Conservation (phyloP, 2,888 invertebrate species). For the Drosophila villosipedis region DNA sequence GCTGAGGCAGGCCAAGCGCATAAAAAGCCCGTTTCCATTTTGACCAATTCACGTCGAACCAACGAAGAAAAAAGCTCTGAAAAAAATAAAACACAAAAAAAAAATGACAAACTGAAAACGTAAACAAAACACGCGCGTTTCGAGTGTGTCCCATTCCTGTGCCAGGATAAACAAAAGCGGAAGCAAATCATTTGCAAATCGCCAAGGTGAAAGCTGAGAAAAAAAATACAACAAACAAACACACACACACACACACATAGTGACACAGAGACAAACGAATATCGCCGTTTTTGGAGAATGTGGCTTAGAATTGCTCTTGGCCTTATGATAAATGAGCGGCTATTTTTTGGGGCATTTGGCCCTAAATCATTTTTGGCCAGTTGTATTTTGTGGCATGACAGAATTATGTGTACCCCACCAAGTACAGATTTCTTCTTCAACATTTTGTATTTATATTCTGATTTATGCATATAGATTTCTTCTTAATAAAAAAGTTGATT, state of each 20-base stretch:
- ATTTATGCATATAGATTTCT: conserved; percentile 2
- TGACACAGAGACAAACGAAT: conserved; percentile 12
- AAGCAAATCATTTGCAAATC: conserved; percentile 66
- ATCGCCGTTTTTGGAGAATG: conserved; percentile 39
- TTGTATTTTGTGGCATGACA: conserved; percentile 25
- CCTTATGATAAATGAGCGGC: conserved; percentile 71
- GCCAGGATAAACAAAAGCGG: conserved; percentile 50
- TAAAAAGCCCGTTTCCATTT: conserved; percentile 4
- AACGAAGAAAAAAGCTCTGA: conserved; percentile 2
- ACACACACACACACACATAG: background rate
- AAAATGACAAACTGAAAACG: conserved; percentile 41
- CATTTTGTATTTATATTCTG: conserved; percentile 6
- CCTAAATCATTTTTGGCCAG: conserved; percentile 59
- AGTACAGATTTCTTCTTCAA: conserved; percentile 26
- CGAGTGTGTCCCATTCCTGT: conserved; percentile 19
- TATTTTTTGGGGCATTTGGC: conserved; percentile 37
- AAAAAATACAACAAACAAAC: conserved; percentile 9
- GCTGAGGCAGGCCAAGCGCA: conserved; percentile 3
- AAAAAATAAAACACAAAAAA: background rate
- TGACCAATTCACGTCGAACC: conserved; percentile 6
- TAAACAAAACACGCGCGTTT: conserved; percentile 48
- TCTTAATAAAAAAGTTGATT: background rate
- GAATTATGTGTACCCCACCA: background rate
- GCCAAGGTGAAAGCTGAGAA: conserved; percentile 58
- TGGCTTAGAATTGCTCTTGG: conserved; percentile 46